Conservation (phyloP, 1,140 invertebrate species). For the Polypedilum vanderplanki region DNA sequence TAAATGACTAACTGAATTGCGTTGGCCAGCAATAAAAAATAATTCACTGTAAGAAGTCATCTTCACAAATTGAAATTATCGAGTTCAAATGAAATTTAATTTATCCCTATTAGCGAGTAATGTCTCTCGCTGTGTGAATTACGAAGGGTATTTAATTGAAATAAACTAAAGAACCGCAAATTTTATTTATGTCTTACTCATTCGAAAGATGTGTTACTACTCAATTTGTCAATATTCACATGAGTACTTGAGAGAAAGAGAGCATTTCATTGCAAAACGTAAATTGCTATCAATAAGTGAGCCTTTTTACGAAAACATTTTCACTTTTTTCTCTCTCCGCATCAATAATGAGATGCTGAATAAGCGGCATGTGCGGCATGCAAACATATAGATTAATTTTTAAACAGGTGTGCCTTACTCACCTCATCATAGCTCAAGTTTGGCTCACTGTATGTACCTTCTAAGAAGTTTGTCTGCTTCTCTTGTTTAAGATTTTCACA, state of each 20-base stretch:
- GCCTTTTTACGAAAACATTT: neutral
- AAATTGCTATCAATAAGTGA: neutral
- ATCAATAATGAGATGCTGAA: conserved; percentile 12
- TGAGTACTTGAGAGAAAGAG: neutral
- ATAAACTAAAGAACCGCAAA: neutral
- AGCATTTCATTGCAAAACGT: no score
- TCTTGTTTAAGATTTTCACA: conserved; percentile 17
- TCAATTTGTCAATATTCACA: neutral
- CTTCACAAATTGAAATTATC: no score
- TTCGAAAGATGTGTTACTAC: neutral
- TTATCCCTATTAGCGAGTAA: neutral
- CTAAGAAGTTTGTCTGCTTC: conserved; percentile 29
- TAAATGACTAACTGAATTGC: no score
- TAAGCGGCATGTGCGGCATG: neutral
- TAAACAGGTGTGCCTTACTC: conserved; percentile 9
- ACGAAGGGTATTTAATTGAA: neutral
- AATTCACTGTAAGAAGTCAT: no score
- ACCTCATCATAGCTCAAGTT: conserved; percentile 34
- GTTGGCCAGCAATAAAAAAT: no score
- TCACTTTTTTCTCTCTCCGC: neutral
- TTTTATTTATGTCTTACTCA: neutral
- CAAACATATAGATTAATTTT: neutral
- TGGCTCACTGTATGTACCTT: conserved; percentile 44
- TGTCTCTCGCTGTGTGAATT: neutral
- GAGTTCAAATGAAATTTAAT: neutral